phyloP scores from a whole-genome alignment of 2,113 vertebrate genomes.

The Tricholaema leucomelas region DNA sequence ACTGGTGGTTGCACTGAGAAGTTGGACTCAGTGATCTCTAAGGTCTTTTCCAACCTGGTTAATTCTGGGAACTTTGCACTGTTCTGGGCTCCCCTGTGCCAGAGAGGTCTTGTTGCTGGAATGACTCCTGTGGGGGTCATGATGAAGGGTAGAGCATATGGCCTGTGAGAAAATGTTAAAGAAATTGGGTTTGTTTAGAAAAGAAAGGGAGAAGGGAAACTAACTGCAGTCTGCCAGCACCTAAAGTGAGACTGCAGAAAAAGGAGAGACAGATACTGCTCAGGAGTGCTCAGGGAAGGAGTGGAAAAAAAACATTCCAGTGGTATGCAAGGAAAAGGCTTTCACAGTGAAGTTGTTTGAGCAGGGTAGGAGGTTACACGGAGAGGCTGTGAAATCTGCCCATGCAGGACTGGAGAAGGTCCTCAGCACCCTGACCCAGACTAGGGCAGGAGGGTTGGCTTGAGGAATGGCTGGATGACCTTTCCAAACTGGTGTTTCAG shows the following conservation, averaged over 20 bases:
- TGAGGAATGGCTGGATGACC: not conserved
- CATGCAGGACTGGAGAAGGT: not conserved
- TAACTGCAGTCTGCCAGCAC: not conserved
- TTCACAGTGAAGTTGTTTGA: not conserved
- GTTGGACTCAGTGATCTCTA: too few species aligned
- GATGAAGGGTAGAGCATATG: not conserved
- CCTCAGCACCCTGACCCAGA: not conserved
- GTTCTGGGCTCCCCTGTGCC: not conserved
- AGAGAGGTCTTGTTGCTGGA: not conserved
- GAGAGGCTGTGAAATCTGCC: not conserved
- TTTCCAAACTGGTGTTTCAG: not conserved
- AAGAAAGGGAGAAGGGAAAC: not conserved
- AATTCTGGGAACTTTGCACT: rapidly evolving
- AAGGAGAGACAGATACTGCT: not conserved
- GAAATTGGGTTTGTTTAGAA: not conserved
- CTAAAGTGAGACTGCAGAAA: not conserved
- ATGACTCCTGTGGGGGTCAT: rapidly evolving
- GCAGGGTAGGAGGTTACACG: not conserved
- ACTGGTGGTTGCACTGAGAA: not conserved
- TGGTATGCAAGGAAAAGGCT: not conserved
- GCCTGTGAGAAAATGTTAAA: not conserved
- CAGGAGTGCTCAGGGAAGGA: not conserved
- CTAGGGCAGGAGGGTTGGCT: not conserved
- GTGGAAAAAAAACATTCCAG: not conserved
- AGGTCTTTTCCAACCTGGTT: too few species aligned